Conservation (phyloP, 2,113 vertebrate genomes). For the Prionailurus viverrinus region DNA sequence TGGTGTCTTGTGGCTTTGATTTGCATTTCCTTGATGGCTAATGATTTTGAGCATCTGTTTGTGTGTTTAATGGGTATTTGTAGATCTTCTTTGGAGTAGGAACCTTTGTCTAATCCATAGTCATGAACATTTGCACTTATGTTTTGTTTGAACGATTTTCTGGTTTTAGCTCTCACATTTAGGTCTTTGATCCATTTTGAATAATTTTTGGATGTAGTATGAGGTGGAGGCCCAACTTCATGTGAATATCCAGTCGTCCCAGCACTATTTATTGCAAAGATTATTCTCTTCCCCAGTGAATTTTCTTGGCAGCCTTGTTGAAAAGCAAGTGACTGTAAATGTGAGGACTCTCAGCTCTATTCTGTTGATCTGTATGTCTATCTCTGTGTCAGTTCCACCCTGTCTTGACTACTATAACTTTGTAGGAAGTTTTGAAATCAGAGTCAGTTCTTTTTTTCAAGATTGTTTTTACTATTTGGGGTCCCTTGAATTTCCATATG, state of each 20-base stretch:
- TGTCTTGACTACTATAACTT: neutral
- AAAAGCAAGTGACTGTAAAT: neutral
- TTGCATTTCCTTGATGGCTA: neutral
- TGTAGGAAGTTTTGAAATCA: neutral
- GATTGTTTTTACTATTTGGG: neutral
- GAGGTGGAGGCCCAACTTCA: neutral
- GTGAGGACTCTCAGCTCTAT: neutral
- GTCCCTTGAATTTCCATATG: neutral
- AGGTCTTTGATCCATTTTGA: neutral
- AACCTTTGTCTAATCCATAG: neutral
- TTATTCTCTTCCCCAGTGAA: neutral
- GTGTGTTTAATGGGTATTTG: neutral
- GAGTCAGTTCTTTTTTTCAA: neutral
- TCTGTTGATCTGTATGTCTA: neutral
- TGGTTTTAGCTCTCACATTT: neutral
- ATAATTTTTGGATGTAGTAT: neutral
- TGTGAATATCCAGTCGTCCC: neutral
- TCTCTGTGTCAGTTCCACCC: neutral
- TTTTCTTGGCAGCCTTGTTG: neutral
- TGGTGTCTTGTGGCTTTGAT: neutral
- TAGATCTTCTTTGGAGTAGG: neutral
- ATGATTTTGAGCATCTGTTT: neutral
- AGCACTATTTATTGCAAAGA: neutral
- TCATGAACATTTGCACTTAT: neutral
- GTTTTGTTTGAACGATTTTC: neutral